Conservation (phyloP, 2,888 invertebrate species). For the Netelia virgata region DNA sequence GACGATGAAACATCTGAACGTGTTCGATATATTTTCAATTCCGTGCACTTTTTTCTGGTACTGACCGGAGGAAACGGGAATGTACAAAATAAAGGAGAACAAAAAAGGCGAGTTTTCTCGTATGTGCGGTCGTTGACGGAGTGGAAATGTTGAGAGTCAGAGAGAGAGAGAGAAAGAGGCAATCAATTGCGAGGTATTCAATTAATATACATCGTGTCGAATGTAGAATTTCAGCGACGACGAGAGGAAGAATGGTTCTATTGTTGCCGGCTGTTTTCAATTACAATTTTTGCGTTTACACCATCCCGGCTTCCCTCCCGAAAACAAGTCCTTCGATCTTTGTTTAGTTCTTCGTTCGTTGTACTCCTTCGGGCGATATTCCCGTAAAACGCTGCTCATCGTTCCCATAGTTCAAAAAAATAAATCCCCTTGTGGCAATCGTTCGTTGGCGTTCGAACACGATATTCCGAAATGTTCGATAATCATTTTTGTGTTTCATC, state of each 20-base stretch:
- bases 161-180: background rate
- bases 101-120: background rate
- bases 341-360: too few species aligned
- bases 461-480: too few species aligned
- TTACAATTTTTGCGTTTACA: constrained; percentile 52
- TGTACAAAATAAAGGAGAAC: constrained; percentile 14
- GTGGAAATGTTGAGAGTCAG: background rate
- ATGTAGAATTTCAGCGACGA: constrained; percentile 20
- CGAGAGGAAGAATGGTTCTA: constrained; percentile 8
- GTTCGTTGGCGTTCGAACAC: too few species aligned
- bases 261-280: constrained; percentile 51
- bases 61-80: constrained; percentile 27
- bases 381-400: too few species aligned
- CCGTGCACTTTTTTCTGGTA: background rate
- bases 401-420: too few species aligned
- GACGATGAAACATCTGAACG: constrained; percentile 36
- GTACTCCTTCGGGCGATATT: too few species aligned
- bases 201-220: constrained; percentile 11
- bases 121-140: constrained; percentile 16
- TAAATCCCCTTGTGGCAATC: too few species aligned
- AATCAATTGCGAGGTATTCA: too few species aligned
- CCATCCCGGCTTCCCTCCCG: background rate
- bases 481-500: too few species aligned
- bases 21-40: constrained; percentile 16
- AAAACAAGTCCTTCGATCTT: too few species aligned